Evolutionary conservation across 2,113 vertebrate genomes (phyloP).

Genomic region (Ochotona princeps): DNA sequence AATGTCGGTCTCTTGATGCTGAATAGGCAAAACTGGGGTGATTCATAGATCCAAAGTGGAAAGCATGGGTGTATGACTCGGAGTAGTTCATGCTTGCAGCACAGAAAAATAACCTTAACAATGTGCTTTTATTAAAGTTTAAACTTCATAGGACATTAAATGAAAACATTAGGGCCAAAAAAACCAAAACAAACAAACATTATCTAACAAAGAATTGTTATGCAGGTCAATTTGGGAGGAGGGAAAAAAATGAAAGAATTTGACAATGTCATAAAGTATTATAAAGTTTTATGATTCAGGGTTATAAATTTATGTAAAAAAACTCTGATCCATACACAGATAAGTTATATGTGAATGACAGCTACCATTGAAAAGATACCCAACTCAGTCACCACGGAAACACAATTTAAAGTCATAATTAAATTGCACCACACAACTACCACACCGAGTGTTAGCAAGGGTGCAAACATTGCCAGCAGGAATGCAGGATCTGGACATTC

Average conservation of each 20-base stretch:
- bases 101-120: slow-evolving; percentile 8
- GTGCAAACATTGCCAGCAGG: neutral
- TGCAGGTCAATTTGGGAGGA: too few relatives aligned
- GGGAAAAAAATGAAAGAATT: neutral
- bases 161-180: neutral
- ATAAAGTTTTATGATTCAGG: neutral
- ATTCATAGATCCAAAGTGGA: neutral
- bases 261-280: neutral
- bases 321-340: too few relatives aligned
- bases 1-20: neutral
- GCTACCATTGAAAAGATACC: neutral
- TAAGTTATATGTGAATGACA: neutral
- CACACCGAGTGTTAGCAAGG: neutral
- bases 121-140: neutral
- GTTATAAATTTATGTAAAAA: too few relatives aligned
- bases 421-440: neutral
- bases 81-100: neutral
- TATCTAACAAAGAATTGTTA: neutral
- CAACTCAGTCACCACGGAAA: neutral
- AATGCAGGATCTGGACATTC: neutral
- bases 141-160: neutral
- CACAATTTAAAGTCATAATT: neutral
- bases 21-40: neutral
- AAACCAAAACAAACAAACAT: neutral
- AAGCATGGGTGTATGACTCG: neutral